phyloP scores from a whole-genome alignment of 2,888 invertebrate species.

The Troglohyphantes excavatus region DNA sequence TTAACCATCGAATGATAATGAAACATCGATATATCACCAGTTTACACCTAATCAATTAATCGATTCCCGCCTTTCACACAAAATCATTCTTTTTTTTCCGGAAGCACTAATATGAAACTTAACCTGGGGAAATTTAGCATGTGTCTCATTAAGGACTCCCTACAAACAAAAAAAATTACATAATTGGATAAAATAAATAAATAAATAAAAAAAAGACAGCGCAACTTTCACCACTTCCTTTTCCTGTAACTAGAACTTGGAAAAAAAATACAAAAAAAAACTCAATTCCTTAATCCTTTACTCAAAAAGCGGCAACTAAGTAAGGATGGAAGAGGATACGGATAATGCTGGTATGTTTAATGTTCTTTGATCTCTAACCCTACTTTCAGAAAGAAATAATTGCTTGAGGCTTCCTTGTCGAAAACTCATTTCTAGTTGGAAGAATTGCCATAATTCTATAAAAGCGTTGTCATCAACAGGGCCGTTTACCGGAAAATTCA shows the following conservation, averaged over 20 bases:
- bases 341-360: conserved; percentile 35
- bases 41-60: neutral
- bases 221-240: neutral
- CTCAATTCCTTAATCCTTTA: neutral
- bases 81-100: neutral
- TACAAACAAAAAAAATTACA: neutral
- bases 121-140: neutral
- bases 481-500: conserved; percentile 17
- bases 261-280: neutral
- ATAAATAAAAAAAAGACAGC: too few relatives aligned
- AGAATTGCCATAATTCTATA: conserved; percentile 16
- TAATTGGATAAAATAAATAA: too few relatives aligned
- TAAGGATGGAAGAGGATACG: neutral
- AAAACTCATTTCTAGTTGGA: conserved; percentile 17
- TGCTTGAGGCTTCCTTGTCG: neutral
- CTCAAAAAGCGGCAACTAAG: neutral
- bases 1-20: too few relatives aligned
- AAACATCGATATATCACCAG: too few relatives aligned
- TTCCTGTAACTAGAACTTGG: neutral
- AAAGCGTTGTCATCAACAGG: conserved; percentile 15
- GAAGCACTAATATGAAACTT: neutral
- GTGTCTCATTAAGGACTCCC: neutral
- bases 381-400: conserved; percentile 17
- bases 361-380: conserved; percentile 49
- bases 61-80: neutral